Evolutionary conservation across 2,113 vertebrate genomes (phyloP).

Genomic region (Solenodon paradoxus): DNA sequence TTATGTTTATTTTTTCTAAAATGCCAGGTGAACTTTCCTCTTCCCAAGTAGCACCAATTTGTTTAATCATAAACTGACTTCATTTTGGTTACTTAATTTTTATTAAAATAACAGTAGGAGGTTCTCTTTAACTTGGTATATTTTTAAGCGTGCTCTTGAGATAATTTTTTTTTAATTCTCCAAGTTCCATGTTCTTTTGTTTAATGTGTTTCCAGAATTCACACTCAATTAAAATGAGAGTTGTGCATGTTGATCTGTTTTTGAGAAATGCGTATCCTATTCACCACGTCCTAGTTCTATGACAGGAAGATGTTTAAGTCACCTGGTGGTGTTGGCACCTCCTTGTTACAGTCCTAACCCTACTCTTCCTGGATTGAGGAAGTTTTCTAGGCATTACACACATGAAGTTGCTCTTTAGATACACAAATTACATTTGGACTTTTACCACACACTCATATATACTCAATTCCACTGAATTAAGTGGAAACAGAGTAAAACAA

Average conservation of each 20-base stretch:
- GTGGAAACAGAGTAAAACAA: constrained; percentile 13
- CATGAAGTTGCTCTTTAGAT: not conserved
- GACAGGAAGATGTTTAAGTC: not conserved
- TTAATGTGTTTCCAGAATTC: not conserved
- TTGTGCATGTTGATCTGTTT: too few species aligned
- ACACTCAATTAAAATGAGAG: not conserved
- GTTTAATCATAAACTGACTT: constrained; percentile 6
- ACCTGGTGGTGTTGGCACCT: not conserved
- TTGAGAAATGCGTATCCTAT: not conserved
- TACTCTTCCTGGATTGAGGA: not conserved
- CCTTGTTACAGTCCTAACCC: not conserved
- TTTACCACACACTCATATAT: not conserved
- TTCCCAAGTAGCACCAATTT: not conserved
- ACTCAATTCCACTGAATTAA: not conserved
- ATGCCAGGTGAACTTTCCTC: not conserved
- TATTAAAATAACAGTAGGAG: not conserved
- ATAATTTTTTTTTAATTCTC: not conserved
- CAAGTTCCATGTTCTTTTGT: not conserved
- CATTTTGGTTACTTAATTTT: constrained; percentile 1
- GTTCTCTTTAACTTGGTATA: not conserved
- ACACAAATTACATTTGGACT: not conserved
- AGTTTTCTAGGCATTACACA: not conserved
- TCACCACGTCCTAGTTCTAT: not conserved
- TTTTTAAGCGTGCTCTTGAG: not conserved
- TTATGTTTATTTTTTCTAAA: not conserved